These are phyloP conservation scores for Dendrocincla fuliginosa DNA, from an alignment of 2,797 vertebrate genomes.

Conservation along the genomic window DNA sequence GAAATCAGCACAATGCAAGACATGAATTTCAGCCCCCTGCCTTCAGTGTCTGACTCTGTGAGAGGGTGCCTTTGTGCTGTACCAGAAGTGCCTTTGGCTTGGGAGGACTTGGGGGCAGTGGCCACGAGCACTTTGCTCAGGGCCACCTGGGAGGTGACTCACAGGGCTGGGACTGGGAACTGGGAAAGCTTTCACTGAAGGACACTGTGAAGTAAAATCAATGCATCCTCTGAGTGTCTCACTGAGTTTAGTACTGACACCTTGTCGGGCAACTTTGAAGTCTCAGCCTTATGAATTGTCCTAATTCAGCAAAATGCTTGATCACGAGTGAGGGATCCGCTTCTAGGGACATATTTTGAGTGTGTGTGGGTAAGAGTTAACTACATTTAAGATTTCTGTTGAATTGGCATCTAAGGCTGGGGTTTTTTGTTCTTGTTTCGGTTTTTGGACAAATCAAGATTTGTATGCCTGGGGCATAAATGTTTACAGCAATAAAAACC, in stretches of 20 bases:
- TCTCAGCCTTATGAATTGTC: neutral
- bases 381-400: neutral
- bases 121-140: neutral
- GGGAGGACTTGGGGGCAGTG: neutral
- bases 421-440: neutral
- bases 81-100: neutral
- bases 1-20: neutral
- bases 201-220: neutral
- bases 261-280: neutral
- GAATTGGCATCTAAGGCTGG: neutral
- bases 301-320: neutral
- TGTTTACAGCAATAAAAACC: constrained; percentile 10
- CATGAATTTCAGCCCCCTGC: neutral
- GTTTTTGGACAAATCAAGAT: neutral
- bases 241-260: neutral
- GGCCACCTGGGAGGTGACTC: neutral
- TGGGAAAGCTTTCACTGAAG: neutral
- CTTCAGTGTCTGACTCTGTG: neutral
- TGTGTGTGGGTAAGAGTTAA: neutral
- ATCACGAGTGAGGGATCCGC: neutral
- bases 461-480: neutral
- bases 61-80: neutral
- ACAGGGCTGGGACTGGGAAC: neutral
- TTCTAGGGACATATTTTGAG: neutral
- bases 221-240: fast-evolving